Percentiles rank a stretch among this genome's conserved stretches.
Evolutionary conservation across 1,140 invertebrate genomes (phyloP).

Genomic region (Drosophila hydei): DNA sequence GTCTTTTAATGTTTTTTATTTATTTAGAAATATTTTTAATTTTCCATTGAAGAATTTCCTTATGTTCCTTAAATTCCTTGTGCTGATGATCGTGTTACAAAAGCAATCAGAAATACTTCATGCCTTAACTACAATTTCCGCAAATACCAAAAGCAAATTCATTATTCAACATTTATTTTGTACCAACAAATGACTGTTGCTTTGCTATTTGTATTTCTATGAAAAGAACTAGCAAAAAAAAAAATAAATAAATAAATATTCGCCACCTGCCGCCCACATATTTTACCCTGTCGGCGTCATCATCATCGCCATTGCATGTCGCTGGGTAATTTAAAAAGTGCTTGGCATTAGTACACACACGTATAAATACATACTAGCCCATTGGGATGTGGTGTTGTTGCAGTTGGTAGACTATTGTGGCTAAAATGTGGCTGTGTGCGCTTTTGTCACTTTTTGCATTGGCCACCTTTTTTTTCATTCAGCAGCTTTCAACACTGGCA

Average conservation of each 20-base stretch:
- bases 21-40: too few relatives aligned
- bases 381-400: slow-evolving; percentile 16
- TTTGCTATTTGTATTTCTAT: not conserved
- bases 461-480: slow-evolving; percentile 19
- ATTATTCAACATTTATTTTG: slow-evolving; percentile 34
- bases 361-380: slow-evolving; percentile 8
- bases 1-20: too few relatives aligned
- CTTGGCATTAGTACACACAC: slow-evolving; percentile 12
- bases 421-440: slow-evolving; percentile 48
- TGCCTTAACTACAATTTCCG: not conserved
- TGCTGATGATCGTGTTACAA: too few relatives aligned
- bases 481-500: slow-evolving; percentile 38
- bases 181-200: slow-evolving; percentile 26
- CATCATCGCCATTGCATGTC: slow-evolving; percentile 56
- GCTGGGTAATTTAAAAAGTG: slow-evolving; percentile 48
- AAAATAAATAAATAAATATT: slow-evolving; percentile 19
- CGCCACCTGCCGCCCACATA: slow-evolving; percentile 12
- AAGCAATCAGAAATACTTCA: too few relatives aligned
- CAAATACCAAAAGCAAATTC: slow-evolving; percentile 17
- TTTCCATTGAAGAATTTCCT: too few relatives aligned
- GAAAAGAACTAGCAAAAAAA: not conserved
- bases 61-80: too few relatives aligned
- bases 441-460: slow-evolving; percentile 37
- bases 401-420: slow-evolving; percentile 5
- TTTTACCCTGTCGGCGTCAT: slow-evolving; percentile 12